These are phyloP conservation scores for Euzophera pinguis DNA, from an alignment of 2,888 invertebrate species.

Conservation along the genomic window DNA sequence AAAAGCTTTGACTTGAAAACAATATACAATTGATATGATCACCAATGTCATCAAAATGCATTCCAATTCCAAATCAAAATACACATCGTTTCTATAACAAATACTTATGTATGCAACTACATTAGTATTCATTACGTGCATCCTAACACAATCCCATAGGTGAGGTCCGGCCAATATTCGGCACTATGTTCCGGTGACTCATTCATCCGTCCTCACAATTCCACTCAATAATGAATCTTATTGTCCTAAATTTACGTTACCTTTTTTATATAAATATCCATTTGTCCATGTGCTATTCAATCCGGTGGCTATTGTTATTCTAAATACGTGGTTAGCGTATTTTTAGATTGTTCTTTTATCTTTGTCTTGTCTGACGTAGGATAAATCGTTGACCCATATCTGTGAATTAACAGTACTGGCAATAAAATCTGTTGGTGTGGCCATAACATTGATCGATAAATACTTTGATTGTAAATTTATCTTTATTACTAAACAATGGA, in stretches of 20 bases:
- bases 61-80: neutral
- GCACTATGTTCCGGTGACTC: constrained; percentile 68
- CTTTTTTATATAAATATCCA: constrained; percentile 6
- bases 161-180: constrained; percentile 54
- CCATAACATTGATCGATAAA: constrained; percentile 7
- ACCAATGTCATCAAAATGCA: neutral
- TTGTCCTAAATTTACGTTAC: neutral
- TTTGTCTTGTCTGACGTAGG: constrained; percentile 40
- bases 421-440: constrained; percentile 5
- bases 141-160: constrained; percentile 43
- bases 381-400: constrained; percentile 49
- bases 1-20: neutral
- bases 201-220: constrained; percentile 37
- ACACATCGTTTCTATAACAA: constrained; percentile 16
- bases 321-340: constrained; percentile 44
- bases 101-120: constrained; percentile 13
- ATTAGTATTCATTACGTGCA: constrained; percentile 53
- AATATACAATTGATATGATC: neutral
- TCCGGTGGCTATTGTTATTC: constrained; percentile 53
- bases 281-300: constrained; percentile 9
- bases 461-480: neutral
- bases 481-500: neutral
- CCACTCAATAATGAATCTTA: neutral
- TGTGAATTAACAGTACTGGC: constrained; percentile 17
- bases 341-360: constrained; percentile 45